These are phyloP conservation scores for Uria aalge DNA, from an alignment of 2,113 vertebrate species.

Conservation along the genomic window DNA sequence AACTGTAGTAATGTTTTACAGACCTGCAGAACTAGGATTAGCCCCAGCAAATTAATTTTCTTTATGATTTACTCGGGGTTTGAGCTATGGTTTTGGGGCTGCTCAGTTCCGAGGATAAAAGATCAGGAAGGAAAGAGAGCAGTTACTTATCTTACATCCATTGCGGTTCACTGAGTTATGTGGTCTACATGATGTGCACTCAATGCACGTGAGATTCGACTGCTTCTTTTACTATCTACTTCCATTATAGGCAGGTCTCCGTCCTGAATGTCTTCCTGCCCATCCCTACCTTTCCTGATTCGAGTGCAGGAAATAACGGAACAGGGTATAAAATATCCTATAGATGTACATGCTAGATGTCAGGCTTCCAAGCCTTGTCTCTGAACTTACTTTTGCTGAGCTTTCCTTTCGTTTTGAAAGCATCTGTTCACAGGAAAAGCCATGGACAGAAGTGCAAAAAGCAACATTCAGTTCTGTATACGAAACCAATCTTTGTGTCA, in stretches of 20 bases:
- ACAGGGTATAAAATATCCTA: neutral
- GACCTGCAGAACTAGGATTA: neutral
- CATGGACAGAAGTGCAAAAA: neutral
- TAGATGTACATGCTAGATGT: neutral
- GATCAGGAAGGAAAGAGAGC: slow-evolving; percentile 48
- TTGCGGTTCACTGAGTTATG: slow-evolving; percentile 46
- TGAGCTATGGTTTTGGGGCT: neutral
- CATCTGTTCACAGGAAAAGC: neutral
- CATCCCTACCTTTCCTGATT: slow-evolving; percentile 38
- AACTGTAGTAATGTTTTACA: neutral
- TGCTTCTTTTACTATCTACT: neutral
- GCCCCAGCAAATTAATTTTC: neutral
- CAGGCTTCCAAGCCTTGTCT: neutral
- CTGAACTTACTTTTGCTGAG: neutral
- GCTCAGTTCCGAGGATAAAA: neutral
- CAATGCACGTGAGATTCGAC: neutral
- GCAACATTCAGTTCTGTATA: neutral
- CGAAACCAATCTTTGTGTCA: neutral
- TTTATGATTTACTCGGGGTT: neutral
- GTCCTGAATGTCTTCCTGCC: slow-evolving; percentile 47
- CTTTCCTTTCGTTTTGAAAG: neutral
- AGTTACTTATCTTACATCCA: slow-evolving; percentile 1
- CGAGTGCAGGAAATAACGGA: slow-evolving; percentile 24
- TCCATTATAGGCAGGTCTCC: slow-evolving; percentile 7
- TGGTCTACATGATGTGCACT: neutral